phyloP scores from a whole-genome alignment of 2,888 invertebrate genomes.

The Psylliodes chrysocephalus region DNA sequence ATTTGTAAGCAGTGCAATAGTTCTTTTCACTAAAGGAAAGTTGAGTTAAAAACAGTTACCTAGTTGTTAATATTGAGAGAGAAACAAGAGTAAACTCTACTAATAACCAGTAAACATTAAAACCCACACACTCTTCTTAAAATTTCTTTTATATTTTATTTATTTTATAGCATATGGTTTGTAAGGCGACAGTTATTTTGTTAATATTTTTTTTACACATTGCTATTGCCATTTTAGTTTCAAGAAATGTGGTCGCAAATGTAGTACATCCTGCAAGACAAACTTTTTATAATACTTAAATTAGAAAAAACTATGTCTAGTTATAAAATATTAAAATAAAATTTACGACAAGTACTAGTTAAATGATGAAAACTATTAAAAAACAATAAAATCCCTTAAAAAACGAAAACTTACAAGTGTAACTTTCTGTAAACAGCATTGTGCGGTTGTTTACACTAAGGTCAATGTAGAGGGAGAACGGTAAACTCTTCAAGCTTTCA shows the following conservation, averaged over 20 bases:
- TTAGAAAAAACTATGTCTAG: slow-evolving; percentile 1
- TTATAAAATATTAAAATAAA: too few relatives aligned
- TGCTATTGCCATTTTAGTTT: slow-evolving; percentile 12
- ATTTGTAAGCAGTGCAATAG: too few relatives aligned
- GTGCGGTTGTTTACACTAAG: slow-evolving; percentile 48
- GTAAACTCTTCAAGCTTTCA: slow-evolving; percentile 53
- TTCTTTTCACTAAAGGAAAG: too few relatives aligned
- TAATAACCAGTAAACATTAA: slow-evolving; percentile 6
- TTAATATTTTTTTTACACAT: slow-evolving; percentile 16
- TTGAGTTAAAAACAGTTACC: too few relatives aligned
- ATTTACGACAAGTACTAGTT: too few relatives aligned
- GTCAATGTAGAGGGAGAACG: slow-evolving; percentile 50
- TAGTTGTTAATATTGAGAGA: too few relatives aligned
- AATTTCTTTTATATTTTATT: slow-evolving; percentile 19
- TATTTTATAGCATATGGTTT: slow-evolving; percentile 17
- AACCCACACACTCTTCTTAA: slow-evolving; percentile 10
- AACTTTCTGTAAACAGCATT: slow-evolving; percentile 55
- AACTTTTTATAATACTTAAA: neutral
- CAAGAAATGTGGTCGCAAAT: slow-evolving; percentile 21
- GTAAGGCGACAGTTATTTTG: slow-evolving; percentile 14
- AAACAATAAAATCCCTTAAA: slow-evolving; percentile 12
- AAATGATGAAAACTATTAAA: neutral
- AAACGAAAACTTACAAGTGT: slow-evolving; percentile 55
- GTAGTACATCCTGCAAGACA: slow-evolving; percentile 11
- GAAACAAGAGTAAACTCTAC: neutral